phyloP scores from a whole-genome alignment of 2,113 vertebrate species.

The Odontesthes bonariensis region DNA sequence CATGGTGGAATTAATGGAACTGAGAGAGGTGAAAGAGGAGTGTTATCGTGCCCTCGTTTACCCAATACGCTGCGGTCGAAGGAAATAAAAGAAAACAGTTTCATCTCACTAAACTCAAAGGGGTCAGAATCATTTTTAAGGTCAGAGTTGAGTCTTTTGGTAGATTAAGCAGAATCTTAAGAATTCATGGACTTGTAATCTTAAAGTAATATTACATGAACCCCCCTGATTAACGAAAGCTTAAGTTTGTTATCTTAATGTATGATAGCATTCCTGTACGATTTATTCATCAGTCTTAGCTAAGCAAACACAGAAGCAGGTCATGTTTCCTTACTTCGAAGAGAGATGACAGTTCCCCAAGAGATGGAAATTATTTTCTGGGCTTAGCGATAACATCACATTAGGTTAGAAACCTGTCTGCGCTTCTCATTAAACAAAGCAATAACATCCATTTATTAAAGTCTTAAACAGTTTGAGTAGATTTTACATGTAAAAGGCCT shows the following conservation, averaged over 20 bases:
- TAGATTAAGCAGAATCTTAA: conserved; percentile 31
- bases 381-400: conserved; percentile 4
- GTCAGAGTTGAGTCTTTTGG: conserved; percentile 28
- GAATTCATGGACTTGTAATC: conserved; percentile 36
- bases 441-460: background rate
- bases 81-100: conserved; percentile 15
- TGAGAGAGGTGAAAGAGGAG: conserved; percentile 60
- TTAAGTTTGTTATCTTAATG: conserved; percentile 13
- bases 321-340: no score
- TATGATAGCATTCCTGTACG: conserved; percentile 8
- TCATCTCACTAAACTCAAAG: conserved; percentile 29
- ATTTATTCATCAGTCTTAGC: conserved; percentile 36
- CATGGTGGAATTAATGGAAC: conserved; percentile 63
- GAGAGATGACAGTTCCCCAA: background rate
- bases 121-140: conserved; percentile 44
- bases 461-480: background rate
- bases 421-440: no score
- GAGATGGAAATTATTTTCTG: conserved; percentile 11
- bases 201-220: conserved; percentile 29
- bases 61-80: conserved; percentile 24
- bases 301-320: conserved; percentile 32
- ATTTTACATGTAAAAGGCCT: background rate
- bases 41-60: conserved; percentile 57
- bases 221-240: conserved; percentile 22
- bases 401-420: no score